Percentiles rank a stretch among this genome's conserved stretches.
phyloP scores from a whole-genome alignment of 2,113 vertebrate genomes.

The Melanocharis versteri region DNA sequence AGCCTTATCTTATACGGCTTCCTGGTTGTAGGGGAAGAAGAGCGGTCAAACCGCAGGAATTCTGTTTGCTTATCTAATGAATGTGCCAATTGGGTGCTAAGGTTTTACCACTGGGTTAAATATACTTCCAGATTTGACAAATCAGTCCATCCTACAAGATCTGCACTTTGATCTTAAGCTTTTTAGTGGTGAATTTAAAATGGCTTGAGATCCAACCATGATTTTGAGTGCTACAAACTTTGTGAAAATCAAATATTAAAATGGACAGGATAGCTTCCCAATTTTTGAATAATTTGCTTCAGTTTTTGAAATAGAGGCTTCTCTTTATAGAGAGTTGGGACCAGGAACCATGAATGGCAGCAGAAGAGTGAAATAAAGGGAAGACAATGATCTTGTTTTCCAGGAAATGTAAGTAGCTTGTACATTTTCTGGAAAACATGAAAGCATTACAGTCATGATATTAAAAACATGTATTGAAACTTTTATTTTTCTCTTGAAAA shows the following conservation, averaged over 20 bases:
- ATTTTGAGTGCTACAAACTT: neutral
- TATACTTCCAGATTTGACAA: neutral
- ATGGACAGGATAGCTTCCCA: neutral
- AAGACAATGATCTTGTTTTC: neutral
- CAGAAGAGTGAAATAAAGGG: neutral
- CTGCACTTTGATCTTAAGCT: neutral
- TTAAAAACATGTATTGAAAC: neutral
- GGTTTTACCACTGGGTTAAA: neutral
- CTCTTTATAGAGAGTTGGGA: neutral
- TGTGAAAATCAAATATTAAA: neutral
- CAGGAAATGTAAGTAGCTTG: neutral
- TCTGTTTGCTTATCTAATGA: neutral
- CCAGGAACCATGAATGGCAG: neutral
- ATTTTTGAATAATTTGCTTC: neutral
- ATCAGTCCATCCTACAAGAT: neutral
- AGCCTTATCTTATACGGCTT: neutral
- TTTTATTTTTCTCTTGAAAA: neutral
- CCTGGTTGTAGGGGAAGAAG: neutral
- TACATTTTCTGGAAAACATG: neutral
- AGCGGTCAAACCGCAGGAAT: neutral
- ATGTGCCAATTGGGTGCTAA: neutral
- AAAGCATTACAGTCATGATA: neutral
- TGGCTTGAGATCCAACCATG: neutral
- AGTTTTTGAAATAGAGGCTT: neutral
- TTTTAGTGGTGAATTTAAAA: neutral